Evolutionary conservation across 2,888 invertebrate genomes (phyloP), one percentile per base, ranked within the genome.

Genomic region (Octodonta nipae): DNA sequence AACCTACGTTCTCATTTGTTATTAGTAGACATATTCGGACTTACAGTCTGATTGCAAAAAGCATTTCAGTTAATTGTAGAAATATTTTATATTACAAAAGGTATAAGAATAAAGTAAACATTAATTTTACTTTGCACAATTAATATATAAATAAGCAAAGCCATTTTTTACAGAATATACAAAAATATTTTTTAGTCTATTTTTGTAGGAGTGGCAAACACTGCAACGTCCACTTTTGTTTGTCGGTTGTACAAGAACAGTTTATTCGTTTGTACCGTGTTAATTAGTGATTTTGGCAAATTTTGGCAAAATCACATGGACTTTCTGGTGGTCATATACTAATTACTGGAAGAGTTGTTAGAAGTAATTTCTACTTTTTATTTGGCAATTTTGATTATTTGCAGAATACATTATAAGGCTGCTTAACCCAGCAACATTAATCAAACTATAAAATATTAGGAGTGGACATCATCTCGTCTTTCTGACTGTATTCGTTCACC

Each of bases 171-270:
- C 15, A 31, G 26, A 25, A 31, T 24, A 29, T 17, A 17, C 29
- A 29, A 29, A 29, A 15, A 29, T 31, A 31, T 31, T 15, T 28
- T 16, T 15, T 28, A 11, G 16, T n/a, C 13, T 13, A 27, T 27
- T 30, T 30, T 13, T 30, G 11, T 30, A 10, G 6, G 13, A 30
- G 30, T 31, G 25, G 10, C 31, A 31, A 31, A 31, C 24, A 31
- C 31, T 15, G 15, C 31, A 31, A 31, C 31, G 25, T 12, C 31
- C 31, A 10, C 25, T 31, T 31, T 31, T 31, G 31, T 31, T 31
- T 28, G 16, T 15, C 12, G 15, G 11, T 17, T 28, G 28, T 15
- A 15, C 7, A 8, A 12, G 14, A 10, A 24, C 24, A 31, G 31
- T 24, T 31, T 13, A 13, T 31, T 31, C 31, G 7, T 31, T 26